phyloP scores from a whole-genome alignment of 2,113 vertebrate genomes.

The Myotis brandtii region DNA sequence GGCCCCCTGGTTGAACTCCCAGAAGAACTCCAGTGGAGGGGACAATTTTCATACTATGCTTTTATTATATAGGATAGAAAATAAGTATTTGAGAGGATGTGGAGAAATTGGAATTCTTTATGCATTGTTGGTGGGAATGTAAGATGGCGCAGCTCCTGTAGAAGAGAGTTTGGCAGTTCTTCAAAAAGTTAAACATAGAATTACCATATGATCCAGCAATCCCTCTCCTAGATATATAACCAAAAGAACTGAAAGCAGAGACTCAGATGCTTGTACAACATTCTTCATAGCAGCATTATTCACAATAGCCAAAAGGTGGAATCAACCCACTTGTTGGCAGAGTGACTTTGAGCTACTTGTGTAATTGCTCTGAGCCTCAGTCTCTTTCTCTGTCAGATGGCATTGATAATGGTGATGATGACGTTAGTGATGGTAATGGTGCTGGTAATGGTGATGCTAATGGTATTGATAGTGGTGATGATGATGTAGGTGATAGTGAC shows the following conservation, averaged over 20 bases:
- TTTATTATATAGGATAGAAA: no score
- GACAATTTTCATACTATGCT: no score
- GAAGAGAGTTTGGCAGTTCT: neutral
- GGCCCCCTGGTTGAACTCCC: no score
- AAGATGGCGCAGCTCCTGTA: neutral
- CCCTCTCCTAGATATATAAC: neutral
- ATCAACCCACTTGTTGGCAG: neutral
- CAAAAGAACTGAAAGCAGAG: neutral
- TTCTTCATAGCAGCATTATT: neutral
- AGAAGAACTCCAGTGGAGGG: no score
- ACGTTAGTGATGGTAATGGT: neutral
- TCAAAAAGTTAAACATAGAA: neutral
- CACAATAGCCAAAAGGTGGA: neutral
- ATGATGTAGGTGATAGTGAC: neutral
- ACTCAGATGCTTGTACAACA: neutral
- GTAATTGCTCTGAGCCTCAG: neutral
- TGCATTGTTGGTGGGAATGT: neutral
- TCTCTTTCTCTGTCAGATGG: neutral
- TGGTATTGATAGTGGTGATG: neutral
- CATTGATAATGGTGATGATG: neutral
- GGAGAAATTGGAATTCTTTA: neutral
- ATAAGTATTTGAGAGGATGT: neutral
- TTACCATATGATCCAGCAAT: neutral
- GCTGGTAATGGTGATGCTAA: neutral
- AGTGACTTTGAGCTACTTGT: neutral